Evolutionary conservation across 2,113 vertebrate species (phyloP), one percentile per base, ranked within the genome.

Genomic region (Synodontis membranacea): DNA sequence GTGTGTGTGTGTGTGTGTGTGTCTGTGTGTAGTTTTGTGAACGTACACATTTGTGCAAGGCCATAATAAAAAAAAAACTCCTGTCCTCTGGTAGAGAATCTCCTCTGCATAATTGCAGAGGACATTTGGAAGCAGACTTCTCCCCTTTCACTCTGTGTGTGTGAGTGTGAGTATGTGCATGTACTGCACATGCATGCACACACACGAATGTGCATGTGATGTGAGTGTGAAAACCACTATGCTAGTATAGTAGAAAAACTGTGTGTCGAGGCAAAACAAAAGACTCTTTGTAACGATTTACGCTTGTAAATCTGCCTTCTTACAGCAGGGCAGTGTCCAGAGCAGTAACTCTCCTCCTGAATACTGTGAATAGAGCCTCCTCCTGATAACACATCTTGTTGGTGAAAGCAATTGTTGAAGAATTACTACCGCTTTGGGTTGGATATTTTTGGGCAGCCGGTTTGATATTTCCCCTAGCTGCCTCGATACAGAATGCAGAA

Each of bases 31-130:
- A 56, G 31, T 42, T 82, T 54, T 75, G 83, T 85, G 56, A 84
- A 58, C n/a, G 25, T 28, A 48, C 48, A 48, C 50, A 83, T 60
- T 70, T 44, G 23, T 44, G 37, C 75, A 87, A 62, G 68, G 58
- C 48, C 42, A 44, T 83, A 85, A n/a, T n/a, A n/a, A n/a, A n/a
- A n/a, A n/a, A 72, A 88, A 86, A 86, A 31, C 31, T 44, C 44
- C 54, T 52, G 70, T 80, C 70, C 56, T 86, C 46, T 79, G 60
- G 31, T 52, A 28, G 21, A 76, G 80, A 52, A 50, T 86, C 60
- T 50, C 81, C 87, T 66, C 80, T 83, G 62, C 31, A 15, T 79
- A 54, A 68, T 56, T 83, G 68, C 48, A 39, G 75, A 83, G 15
- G 48, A 88, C 5, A 8, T 72, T 74, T 86, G 84, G 85, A 64